Evolutionary conservation across 1,140 invertebrate genomes (phyloP).

Genomic region (Calosoma granatense): DNA sequence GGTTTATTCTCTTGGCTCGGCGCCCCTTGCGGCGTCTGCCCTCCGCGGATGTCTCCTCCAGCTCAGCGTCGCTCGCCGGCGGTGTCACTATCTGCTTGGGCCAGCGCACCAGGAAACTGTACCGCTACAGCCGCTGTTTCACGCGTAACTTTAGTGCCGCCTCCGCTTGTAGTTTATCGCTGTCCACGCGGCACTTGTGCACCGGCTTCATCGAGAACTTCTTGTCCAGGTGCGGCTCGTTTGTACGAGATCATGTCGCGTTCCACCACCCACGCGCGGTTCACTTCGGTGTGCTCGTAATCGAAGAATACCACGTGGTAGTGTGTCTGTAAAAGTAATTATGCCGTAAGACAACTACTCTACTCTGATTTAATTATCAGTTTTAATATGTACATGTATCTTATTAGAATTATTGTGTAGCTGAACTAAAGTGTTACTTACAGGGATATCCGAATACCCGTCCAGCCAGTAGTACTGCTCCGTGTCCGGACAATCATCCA

Average conservation of each 20-base stretch:
- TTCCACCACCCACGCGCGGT: slow-evolving; percentile 42
- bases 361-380: slow-evolving; percentile 6
- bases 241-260: slow-evolving; percentile 36
- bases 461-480: slow-evolving; percentile 47
- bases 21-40: too few species aligned
- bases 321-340: slow-evolving; percentile 38
- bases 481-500: slow-evolving; percentile 56
- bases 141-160: slow-evolving; percentile 32
- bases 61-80: neutral
- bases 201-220: slow-evolving; percentile 23
- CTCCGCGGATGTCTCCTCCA: too few species aligned
- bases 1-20: too few species aligned
- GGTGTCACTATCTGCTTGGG: slow-evolving; percentile 23
- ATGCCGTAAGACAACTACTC: neutral
- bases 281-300: slow-evolving; percentile 29
- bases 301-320: slow-evolving; percentile 57
- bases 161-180: slow-evolving; percentile 32
- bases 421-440: too few species aligned
- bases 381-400: too few species aligned
- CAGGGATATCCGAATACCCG: slow-evolving; percentile 39
- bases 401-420: too few species aligned
- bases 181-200: slow-evolving; percentile 27
- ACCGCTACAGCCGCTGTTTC: slow-evolving; percentile 33
- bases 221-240: slow-evolving; percentile 13
- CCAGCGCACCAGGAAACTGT: slow-evolving; percentile 36